Evolutionary conservation across 2,113 vertebrate genomes (phyloP).

Genomic region (Oncorhynchus clarkii): DNA sequence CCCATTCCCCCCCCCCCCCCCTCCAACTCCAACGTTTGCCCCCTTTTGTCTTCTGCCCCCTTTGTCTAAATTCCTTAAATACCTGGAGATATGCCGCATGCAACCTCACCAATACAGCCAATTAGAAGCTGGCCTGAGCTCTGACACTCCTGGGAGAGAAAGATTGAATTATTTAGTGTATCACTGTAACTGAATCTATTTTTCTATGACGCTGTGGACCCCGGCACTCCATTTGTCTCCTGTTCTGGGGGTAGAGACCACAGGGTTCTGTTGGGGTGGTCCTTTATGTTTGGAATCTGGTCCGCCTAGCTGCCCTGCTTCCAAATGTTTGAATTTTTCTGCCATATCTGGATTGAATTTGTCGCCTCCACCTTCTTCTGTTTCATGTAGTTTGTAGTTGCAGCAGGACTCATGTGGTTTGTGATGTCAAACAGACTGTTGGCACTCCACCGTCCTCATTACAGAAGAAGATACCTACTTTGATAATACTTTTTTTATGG

Average conservation of each 20-base stretch:
- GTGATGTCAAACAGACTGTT: conserved; percentile 53
- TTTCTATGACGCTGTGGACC: conserved; percentile 53
- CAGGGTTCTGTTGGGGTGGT: conserved; percentile 65
- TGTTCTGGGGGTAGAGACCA: conserved; percentile 37
- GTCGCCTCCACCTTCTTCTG: conserved; percentile 41
- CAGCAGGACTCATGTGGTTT: conserved; percentile 61
- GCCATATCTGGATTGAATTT: conserved; percentile 66
- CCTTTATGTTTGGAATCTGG: conserved; percentile 56
- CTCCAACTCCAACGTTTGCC: conserved; percentile 1
- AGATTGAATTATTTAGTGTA: conserved; percentile 43
- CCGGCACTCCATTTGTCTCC: conserved; percentile 63
- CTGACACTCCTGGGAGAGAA: conserved; percentile 28
- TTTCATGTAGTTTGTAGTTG: conserved; percentile 67
- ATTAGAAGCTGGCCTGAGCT: conserved; percentile 25
- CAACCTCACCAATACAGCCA: conserved; percentile 24
- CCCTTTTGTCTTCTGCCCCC: background rate
- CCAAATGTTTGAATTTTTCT: conserved; percentile 56
- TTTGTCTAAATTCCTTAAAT: conserved; percentile 57
- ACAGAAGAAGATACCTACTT: conserved; percentile 19
- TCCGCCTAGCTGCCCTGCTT: conserved; percentile 46
- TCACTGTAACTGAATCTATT: conserved; percentile 59
- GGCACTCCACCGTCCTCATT: conserved; percentile 43
- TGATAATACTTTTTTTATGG: background rate
- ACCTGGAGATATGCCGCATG: conserved; percentile 36
- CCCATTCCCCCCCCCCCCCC: background rate